Conservation (phyloP, 2,888 invertebrate species). For the Harpalus rubripes region DNA sequence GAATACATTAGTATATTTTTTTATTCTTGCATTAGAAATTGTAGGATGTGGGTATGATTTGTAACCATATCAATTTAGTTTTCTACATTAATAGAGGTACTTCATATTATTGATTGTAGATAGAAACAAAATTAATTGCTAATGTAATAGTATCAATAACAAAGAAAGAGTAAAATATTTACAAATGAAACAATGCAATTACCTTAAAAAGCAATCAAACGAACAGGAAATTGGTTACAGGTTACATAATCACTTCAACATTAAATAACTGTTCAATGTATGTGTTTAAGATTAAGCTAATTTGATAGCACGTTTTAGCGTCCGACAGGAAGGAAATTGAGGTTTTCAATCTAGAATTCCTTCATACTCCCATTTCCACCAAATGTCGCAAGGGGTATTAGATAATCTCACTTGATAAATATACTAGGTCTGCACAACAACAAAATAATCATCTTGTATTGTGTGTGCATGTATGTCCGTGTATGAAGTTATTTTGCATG, state of each 20-base stretch:
- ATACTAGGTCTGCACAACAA: neutral
- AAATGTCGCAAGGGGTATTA: neutral
- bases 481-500: conserved; percentile 29
- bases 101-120: too few species aligned
- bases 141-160: too few species aligned
- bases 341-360: neutral
- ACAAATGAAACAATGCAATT: neutral
- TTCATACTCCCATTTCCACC: too few species aligned
- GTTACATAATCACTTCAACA: neutral
- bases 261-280: neutral
- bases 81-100: too few species aligned
- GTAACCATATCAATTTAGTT: too few species aligned
- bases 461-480: conserved; percentile 1
- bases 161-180: too few species aligned
- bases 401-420: conserved; percentile 11
- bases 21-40: too few species aligned
- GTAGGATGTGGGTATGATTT: too few species aligned
- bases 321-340: conserved; percentile 14
- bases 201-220: neutral
- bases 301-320: neutral
- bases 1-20: too few species aligned
- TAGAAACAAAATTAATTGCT: too few species aligned
- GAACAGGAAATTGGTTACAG: neutral
- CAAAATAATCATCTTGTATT: neutral
- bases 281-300: neutral